Percentiles rank a stretch among this genome's conserved stretches.
Conservation (phyloP, 2,113 vertebrate genomes). For the Riparia riparia region DNA sequence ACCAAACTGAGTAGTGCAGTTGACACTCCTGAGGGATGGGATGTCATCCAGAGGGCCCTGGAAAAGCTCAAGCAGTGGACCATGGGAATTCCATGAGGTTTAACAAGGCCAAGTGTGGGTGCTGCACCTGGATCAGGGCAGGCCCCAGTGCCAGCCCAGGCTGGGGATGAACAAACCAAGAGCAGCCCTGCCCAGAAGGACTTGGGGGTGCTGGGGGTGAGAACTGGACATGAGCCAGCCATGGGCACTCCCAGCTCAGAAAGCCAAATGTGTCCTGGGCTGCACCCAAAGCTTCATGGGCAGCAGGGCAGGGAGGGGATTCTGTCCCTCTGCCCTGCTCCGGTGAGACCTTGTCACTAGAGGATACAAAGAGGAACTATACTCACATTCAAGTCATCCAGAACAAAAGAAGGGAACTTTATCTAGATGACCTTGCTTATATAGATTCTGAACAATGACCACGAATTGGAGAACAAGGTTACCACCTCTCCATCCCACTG, state of each 20-base stretch:
- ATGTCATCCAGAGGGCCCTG: background rate
- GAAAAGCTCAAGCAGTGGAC: background rate
- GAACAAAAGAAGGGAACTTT: too few relatives aligned
- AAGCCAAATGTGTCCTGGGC: background rate
- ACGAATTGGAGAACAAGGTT: too few relatives aligned
- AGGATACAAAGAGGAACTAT: too few relatives aligned
- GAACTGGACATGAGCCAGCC: background rate
- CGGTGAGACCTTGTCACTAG: background rate
- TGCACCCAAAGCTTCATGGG: background rate
- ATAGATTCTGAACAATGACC: too few relatives aligned
- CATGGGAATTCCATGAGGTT: background rate
- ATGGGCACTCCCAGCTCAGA: background rate
- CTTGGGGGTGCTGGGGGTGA: background rate
- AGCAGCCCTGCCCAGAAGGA: background rate
- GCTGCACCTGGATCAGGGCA: background rate
- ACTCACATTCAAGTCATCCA: too few relatives aligned
- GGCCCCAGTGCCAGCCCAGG: background rate
- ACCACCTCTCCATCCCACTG: too few relatives aligned
- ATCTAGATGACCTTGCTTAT: too few relatives aligned
- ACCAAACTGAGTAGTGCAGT: too few relatives aligned
- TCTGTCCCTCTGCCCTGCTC: background rate
- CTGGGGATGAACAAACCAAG: background rate
- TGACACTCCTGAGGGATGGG: rapidly evolving
- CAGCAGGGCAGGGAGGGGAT: background rate
- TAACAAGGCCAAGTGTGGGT: background rate